A percentile compares a stretch with the other conserved stretches of the same genome.
Evolutionary conservation across 1,140 invertebrate genomes (phyloP).

Genomic region (Drosophila sproati): DNA sequence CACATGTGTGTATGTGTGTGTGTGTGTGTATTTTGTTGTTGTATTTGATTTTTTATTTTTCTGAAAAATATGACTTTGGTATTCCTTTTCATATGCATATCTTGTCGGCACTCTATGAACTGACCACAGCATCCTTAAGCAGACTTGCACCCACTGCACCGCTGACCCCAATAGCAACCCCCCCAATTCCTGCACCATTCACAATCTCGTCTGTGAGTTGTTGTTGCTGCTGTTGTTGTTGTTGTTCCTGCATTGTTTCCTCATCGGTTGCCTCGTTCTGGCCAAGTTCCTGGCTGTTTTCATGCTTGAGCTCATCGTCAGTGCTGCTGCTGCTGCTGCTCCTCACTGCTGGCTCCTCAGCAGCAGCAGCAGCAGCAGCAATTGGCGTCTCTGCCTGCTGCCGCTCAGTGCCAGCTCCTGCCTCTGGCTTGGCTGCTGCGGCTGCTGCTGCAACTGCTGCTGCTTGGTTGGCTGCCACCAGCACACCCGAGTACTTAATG

Average conservation of each 20-base stretch:
- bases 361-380: slow-evolving; percentile 5
- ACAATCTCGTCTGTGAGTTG: slow-evolving; percentile 37
- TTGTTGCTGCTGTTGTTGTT: slow-evolving; percentile 4
- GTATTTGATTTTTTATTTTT: slow-evolving; percentile 72
- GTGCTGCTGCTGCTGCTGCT: slow-evolving; percentile 7
- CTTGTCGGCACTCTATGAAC: slow-evolving; percentile 48
- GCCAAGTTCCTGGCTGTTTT: slow-evolving; percentile 23
- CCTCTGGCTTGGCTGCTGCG: slow-evolving; percentile 5
- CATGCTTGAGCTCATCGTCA: slow-evolving; percentile 23
- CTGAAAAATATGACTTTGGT: slow-evolving; percentile 83
- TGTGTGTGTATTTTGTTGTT: slow-evolving; percentile 53
- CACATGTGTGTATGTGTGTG: slow-evolving; percentile 8
- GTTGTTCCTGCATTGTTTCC: slow-evolving; percentile 15
- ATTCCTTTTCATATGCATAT: slow-evolving; percentile 54
- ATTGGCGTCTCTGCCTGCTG: slow-evolving; percentile 1
- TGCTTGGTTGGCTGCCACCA: slow-evolving; percentile 89
- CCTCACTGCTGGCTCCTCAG: slow-evolving; percentile 10
- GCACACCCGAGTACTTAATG: slow-evolving; percentile 93
- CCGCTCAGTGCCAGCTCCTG: not conserved
- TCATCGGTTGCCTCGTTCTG: slow-evolving; percentile 46
- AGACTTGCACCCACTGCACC: slow-evolving; percentile 39
- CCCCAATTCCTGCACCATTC: slow-evolving; percentile 42
- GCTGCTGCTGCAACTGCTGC: slow-evolving; percentile 7
- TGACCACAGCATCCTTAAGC: slow-evolving; percentile 73
- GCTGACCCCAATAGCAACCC: slow-evolving; percentile 5